Evolutionary conservation across 1,140 invertebrate genomes (phyloP), one percentile per base, ranked within the genome.

Genomic region (Stegodyphus dumicola): DNA sequence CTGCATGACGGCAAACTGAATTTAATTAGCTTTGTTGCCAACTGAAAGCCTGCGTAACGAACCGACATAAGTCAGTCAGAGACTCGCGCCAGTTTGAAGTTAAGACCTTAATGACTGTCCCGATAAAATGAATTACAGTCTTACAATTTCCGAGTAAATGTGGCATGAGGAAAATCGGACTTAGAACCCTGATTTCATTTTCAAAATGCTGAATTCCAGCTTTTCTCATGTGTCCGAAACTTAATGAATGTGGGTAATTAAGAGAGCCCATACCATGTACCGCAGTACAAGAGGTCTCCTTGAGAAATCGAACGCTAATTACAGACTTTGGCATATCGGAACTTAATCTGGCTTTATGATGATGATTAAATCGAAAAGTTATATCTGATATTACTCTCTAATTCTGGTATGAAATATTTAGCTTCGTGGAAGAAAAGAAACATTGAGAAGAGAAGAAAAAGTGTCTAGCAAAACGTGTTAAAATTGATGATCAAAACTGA

Each of bases 1-100:
- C 69, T 64, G 67, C 78, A 33, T 33, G 33, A 33, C 33, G 33
- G 33, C 33, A 56, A 80, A 71, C 78, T 69, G 78, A 80, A 80
- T 80, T 73, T 71, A 80, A 80, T 80, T 80, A 80, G 78, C 69
- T 48, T 80, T 80, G 67, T 73, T n/a, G 53, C 78, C 53, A 80
- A 71, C 78, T 13, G 18, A 73, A 33, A 51, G n/a, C 17, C 69
- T 49, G 51, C 33, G 33, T 51, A 54, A 60, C 18, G 53, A 56
- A 71, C 54, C 69, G 67, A 67, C 77, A n/a, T 64, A 80, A 80
- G 78, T 80, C 78, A 48, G n/a, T 49, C 18, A 56, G 17, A 11
- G 78, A 80, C 67, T 80, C 67, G 71, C 49, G 6, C 78, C 52
- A 33, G 33, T 33, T 33, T 33, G 33, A 33, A 33, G 33, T 33